Evolutionary conservation across 2,888 invertebrate genomes (phyloP), one percentile per base, ranked within the genome.

Genomic region (Mellilla xanthometata): DNA sequence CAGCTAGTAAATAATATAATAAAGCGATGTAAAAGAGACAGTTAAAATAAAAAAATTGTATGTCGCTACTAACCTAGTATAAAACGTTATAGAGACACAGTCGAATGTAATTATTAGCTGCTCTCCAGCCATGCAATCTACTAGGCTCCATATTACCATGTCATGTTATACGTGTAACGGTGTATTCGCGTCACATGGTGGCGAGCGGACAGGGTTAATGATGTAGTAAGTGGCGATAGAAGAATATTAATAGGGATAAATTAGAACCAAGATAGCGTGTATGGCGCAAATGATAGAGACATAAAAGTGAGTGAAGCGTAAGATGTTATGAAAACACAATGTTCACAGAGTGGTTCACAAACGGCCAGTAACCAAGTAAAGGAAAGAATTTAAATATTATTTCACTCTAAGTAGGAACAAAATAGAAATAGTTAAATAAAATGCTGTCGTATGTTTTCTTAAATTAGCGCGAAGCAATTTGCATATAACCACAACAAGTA

Each of bases 401-500:
- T n/a, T n/a, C n/a, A n/a, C n/a, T n/a, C n/a, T n/a, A n/a, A n/a
- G n/a, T n/a, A n/a, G n/a, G n/a, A n/a, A n/a, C n/a, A n/a, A n/a
- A n/a, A n/a, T n/a, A n/a, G n/a, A n/a, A n/a, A n/a, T n/a, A n/a
- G n/a, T n/a, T n/a, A n/a, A n/a, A n/a, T 10, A 10, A 46, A 45
- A 34, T 49, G 27, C 41, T 36, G 52, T 54, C 44, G 52, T 54
- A 48, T 48, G 72, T 63, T 66, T 63, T 60, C 60, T 67, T 68
- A 64, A 76, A 78, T 81, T 74, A 75, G 72, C 71, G 56, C 63
- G 61, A 61, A 67, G 49, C 60, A 67, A 80, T 81, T 81, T 79
- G 68, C 76, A 79, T 76, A 68, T 63, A 72, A 61, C 62, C 65
- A 66, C 68, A 65, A 68, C 68, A 67, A 63, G 61, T 60, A 55